Base-by-base conservation (phyloP, 2,888 invertebrate genomes). In the Drosophila conformis region DNA sequence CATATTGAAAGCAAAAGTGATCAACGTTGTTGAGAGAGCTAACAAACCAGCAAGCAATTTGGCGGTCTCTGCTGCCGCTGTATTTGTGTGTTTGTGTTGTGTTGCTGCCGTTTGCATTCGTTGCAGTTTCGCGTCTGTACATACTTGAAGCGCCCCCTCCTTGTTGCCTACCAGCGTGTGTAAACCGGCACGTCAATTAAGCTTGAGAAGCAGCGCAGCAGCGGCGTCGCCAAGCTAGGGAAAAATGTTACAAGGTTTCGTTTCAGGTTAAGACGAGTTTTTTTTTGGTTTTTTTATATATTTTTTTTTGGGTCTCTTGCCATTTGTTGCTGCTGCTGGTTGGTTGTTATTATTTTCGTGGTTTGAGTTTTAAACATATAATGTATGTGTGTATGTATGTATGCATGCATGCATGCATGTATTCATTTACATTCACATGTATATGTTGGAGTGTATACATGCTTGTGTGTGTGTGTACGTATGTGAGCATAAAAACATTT, bases 1-100 rank as follows among this genome's bases (percentile, higher is more conserved):
- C 91, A 92, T 92, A 92, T 83, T 90, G 93, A 93, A 92, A 93
- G 92, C 93, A 92, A 92, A 93, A 92, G 93, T 92, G 87, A 92
- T 89, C 87, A 91, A 77, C 80, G 66, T 66, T 60, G 65, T 66
- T 60, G 65, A 58, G 76, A 67, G 82, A 71, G 72, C 57, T 48
- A 25, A 49, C 67, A 58, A 78, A 73, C 69, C 65, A 73, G 31
- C 31, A 36, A 73, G 15, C 61, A 61, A 49, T 56, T 64, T 64
- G 29, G 21, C 67, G 73, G 64, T 79, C 72, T 69, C 67, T 75
- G 56, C 54, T 66, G 62, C 40, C 64, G 49, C 40, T 60, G 46
- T 69, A 63, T 74, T 46, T 66, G 67, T 63, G 66, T 73, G 59
- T 64, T 42, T 56, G 21, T 62, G 72, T 80, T 78, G 52, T 66